Percentiles rank a stretch among this genome's conserved stretches.
Evolutionary conservation across 1,140 invertebrate species (phyloP).

Genomic region (Formica selysi): DNA sequence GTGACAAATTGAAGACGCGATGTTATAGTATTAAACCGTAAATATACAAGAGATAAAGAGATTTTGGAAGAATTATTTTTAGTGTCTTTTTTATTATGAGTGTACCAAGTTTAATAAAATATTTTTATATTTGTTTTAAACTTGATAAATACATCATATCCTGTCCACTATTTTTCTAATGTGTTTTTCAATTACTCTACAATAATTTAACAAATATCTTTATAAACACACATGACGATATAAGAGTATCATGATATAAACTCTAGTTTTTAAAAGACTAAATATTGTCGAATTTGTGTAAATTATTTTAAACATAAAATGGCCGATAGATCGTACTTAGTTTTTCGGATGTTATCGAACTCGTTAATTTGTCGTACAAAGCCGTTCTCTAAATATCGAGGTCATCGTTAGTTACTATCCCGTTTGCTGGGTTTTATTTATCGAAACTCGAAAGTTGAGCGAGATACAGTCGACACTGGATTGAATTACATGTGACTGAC

Average conservation of each 20-base stretch:
- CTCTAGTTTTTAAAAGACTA: not conserved
- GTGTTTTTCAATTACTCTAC: not conserved
- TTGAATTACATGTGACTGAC: constrained; percentile 64
- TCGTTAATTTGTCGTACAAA: constrained; percentile 43
- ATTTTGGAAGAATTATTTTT: not conserved
- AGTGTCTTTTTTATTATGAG: not conserved
- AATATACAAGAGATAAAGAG: not conserved
- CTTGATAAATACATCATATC: not conserved
- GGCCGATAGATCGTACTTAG: not conserved
- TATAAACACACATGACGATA: not conserved
- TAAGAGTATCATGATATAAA: not conserved
- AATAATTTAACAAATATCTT: not conserved
- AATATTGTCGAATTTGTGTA: not conserved
- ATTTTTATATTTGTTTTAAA: not conserved
- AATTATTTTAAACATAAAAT: not conserved
- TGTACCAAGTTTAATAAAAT: not conserved
- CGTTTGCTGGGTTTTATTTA: constrained; percentile 53
- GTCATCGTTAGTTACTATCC: constrained; percentile 44
- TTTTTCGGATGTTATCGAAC: not conserved
- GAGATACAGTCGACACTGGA: constrained; percentile 52
- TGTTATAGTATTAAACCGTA: not conserved
- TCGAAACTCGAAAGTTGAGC: constrained; percentile 56
- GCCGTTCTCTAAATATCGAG: constrained; percentile 26
- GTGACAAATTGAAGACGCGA: not conserved
- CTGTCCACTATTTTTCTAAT: not conserved